phyloP scores from a whole-genome alignment of 2,113 vertebrate species.

The Mastomys natalensis region DNA sequence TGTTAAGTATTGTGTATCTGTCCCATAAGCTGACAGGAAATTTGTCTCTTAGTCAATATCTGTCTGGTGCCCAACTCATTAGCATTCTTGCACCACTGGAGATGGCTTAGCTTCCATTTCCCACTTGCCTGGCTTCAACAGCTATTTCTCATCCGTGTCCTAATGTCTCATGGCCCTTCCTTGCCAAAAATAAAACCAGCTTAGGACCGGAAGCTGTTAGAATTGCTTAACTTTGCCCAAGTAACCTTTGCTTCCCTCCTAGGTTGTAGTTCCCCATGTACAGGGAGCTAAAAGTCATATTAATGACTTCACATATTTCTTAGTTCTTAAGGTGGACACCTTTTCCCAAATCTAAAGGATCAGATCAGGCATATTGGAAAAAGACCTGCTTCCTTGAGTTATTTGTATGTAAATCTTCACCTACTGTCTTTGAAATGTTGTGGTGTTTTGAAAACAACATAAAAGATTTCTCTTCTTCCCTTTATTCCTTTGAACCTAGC shows the following conservation, averaged over 20 bases:
- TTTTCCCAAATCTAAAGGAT: neutral
- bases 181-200: neutral
- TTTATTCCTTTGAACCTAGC: conserved; percentile 31
- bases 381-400: conserved; percentile 39
- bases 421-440: conserved; percentile 47
- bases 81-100: conserved; percentile 7
- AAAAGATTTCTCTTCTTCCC: conserved; percentile 9
- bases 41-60: conserved; percentile 19
- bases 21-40: conserved; percentile 11
- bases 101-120: neutral
- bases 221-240: neutral
- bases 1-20: neutral
- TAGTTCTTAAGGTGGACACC: neutral
- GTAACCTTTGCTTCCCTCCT: neutral
- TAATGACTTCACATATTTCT: conserved; percentile 28
- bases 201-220: neutral
- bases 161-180: neutral
- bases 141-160: neutral
- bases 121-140: neutral
- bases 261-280: neutral
- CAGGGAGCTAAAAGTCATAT: neutral
- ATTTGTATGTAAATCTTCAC: conserved; percentile 42
- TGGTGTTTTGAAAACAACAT: conserved; percentile 38
- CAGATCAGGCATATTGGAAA: neutral
- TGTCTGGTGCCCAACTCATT: neutral